Conservation (phyloP, 2,888 invertebrate species). For the Plutella xylostella region DNA sequence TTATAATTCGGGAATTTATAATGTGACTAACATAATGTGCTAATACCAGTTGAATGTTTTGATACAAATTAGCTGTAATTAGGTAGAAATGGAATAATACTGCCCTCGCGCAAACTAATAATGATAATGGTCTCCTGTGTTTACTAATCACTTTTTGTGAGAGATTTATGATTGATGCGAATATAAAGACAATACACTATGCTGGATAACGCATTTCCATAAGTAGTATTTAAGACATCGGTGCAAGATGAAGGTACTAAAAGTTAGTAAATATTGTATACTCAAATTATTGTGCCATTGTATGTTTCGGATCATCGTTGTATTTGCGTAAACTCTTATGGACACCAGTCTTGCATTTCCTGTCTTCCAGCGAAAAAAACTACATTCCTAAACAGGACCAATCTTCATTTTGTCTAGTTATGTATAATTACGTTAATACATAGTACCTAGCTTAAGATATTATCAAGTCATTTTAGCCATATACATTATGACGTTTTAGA, state of each 20-base stretch:
- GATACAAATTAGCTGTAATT: conserved; percentile 9
- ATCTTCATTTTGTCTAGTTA: not conserved
- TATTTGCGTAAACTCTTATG: conserved; percentile 6
- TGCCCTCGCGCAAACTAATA: conserved; percentile 2
- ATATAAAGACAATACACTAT: conserved; percentile 4
- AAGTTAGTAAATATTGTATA: conserved; percentile 25
- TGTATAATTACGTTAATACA: conserved; percentile 2
- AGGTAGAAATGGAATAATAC: conserved; percentile 4
- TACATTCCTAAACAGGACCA: conserved; percentile 4
- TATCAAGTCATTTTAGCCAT: conserved; percentile 36
- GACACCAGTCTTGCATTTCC: conserved; percentile 3
- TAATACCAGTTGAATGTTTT: not conserved
- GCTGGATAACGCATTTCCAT: not conserved
- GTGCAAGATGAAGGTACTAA: conserved; percentile 30
- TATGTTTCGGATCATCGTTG: conserved; percentile 19
- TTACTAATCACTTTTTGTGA: not conserved
- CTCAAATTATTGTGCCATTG: conserved; percentile 39
- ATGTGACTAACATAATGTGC: conserved; percentile 3
- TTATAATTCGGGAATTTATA: conserved; percentile 8
- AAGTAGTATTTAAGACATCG: conserved; percentile 26
- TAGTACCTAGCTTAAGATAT: conserved; percentile 12
- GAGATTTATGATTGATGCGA: not conserved
- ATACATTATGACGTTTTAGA: conserved; percentile 14
- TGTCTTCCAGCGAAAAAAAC: conserved; percentile 1
- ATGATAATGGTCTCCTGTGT: conserved; percentile 1